Conservation (phyloP, 1,140 invertebrate species). For the Varroa destructor region DNA sequence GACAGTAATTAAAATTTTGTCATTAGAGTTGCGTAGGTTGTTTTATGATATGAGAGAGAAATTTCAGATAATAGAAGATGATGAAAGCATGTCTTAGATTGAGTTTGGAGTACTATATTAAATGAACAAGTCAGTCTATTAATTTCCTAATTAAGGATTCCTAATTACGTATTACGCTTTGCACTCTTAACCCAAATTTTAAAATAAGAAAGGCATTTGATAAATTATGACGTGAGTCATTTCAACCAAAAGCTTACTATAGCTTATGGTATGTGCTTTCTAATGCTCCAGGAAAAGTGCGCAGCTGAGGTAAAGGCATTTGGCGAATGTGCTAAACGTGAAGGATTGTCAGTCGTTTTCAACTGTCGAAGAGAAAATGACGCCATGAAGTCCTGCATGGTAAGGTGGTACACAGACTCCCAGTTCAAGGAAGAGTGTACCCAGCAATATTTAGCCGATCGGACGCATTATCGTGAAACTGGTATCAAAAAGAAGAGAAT, state of each 20-base stretch:
- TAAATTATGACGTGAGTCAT: no score
- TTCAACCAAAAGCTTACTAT: neutral
- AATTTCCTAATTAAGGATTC: no score
- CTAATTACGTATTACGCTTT: no score
- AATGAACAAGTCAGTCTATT: no score
- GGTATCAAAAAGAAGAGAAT: constrained; percentile 51
- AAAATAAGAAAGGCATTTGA: no score
- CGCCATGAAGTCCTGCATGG: constrained; percentile 53
- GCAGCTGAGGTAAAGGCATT: constrained; percentile 42
- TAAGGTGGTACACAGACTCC: constrained; percentile 55
- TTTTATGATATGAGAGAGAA: neutral
- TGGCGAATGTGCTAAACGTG: constrained; percentile 57
- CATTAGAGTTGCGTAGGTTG: no score
- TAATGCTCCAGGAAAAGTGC: constrained; percentile 40
- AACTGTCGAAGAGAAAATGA: constrained; percentile 58
- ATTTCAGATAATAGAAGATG: no score
- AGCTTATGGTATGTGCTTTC: constrained; percentile 28
- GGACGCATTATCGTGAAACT: constrained; percentile 62
- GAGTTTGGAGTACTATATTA: no score
- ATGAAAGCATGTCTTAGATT: no score
- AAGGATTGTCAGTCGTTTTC: constrained; percentile 53
- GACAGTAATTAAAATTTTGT: no score
- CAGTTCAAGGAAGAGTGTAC: constrained; percentile 57
- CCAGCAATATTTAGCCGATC: constrained; percentile 62
- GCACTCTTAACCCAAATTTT: no score